A percentile compares a stretch with the other conserved stretches of the same genome.
Evolutionary conservation across 2,797 vertebrate genomes (phyloP).

Genomic region (Hydrocynus forskahlii): DNA sequence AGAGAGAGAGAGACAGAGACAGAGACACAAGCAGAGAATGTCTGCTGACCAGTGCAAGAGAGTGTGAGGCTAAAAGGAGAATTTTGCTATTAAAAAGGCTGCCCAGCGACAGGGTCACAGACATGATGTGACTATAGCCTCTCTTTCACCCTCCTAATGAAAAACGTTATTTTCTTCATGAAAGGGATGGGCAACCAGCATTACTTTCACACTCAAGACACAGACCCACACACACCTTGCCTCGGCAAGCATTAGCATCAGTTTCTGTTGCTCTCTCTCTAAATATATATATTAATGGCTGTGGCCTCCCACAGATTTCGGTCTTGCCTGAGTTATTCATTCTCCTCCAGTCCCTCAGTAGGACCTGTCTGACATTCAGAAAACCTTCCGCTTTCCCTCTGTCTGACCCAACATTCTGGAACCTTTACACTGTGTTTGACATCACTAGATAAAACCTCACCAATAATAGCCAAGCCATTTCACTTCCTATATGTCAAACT

Average conservation of each 20-base stretch:
- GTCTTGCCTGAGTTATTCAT: slow-evolving; percentile 30
- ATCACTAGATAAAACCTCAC: slow-evolving; percentile 5
- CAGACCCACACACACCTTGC: too few species aligned
- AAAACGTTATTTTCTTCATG: slow-evolving; percentile 55
- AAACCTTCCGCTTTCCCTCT: slow-evolving; percentile 19
- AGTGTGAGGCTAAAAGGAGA: slow-evolving; percentile 43
- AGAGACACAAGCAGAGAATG: too few species aligned
- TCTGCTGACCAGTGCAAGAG: too few species aligned
- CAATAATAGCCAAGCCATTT: slow-evolving; percentile 12
- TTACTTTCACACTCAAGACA: background rate
- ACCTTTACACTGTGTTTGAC: slow-evolving; percentile 9
- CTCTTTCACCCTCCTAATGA: slow-evolving; percentile 67
- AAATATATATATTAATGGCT: slow-evolving; percentile 34
- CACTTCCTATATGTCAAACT: background rate
- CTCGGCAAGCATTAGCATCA: slow-evolving; percentile 43
- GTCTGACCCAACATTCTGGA: slow-evolving; percentile 4
- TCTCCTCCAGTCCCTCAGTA: slow-evolving; percentile 38
- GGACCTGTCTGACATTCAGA: slow-evolving; percentile 47
- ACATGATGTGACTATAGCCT: slow-evolving; percentile 38
- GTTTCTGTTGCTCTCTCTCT: background rate
- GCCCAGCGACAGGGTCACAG: slow-evolving; percentile 19
- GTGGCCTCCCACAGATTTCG: slow-evolving; percentile 28
- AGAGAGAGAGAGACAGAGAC: background rate
- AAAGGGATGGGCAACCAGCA: slow-evolving; percentile 43
- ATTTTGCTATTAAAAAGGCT: slow-evolving; percentile 38